phyloP scores from a whole-genome alignment of 2,113 vertebrate genomes.

The Sylvia atricapilla region DNA sequence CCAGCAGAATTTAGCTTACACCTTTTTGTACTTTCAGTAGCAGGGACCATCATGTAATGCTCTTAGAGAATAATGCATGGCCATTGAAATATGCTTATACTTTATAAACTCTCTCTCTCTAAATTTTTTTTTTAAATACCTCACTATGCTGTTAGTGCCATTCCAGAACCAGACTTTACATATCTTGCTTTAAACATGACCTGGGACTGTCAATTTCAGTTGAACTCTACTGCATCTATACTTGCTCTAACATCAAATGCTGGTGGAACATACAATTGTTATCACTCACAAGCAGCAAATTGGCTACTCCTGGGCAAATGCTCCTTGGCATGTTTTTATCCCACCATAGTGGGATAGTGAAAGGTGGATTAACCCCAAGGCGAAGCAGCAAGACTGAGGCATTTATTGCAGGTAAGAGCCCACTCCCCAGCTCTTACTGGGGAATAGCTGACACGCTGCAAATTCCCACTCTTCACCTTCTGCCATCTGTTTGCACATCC shows the following conservation, averaged over 20 bases:
- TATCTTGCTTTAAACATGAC: neutral
- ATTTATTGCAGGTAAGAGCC: neutral
- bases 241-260: neutral
- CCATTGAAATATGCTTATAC: rapidly evolving
- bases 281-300: neutral
- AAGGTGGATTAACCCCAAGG: neutral
- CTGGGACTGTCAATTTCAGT: neutral
- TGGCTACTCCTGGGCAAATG: neutral
- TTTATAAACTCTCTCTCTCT: neutral
- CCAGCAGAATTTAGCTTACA: neutral
- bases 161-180: neutral
- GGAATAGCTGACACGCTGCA: neutral
- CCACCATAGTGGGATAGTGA: neutral
- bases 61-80: rapidly evolving
- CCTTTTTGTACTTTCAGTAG: neutral
- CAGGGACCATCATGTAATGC: neutral
- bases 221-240: neutral
- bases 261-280: neutral
- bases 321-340: neutral
- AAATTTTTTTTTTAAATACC: neutral
- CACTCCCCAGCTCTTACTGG: rapidly evolving
- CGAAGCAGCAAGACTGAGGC: neutral
- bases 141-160: neutral
- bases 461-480: neutral
- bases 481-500: neutral